These are phyloP conservation scores for Chirona hameri DNA, from an alignment of 2,888 invertebrate genomes.

Conservation along the genomic window DNA sequence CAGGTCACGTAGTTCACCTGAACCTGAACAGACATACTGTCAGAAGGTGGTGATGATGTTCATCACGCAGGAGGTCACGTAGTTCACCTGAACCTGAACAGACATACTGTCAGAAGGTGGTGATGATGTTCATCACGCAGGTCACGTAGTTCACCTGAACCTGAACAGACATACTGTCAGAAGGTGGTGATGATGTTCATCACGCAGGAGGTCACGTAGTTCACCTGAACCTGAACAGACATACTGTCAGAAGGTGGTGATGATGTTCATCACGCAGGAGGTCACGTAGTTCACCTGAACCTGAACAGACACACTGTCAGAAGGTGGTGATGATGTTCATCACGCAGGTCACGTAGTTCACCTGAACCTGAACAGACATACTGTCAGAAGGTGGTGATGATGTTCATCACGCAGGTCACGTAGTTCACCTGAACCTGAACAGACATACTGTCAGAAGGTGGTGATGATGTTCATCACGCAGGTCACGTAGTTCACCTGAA, in stretches of 20 bases:
- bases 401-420: conserved; percentile 83
- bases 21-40: not conserved
- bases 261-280: conserved; percentile 78
- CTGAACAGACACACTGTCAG: conserved; percentile 47
- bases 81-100: conserved; percentile 50
- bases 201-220: conserved; percentile 80
- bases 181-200: conserved; percentile 92
- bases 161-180: conserved; percentile 47
- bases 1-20: conserved; percentile 70
- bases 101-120: conserved; percentile 65
- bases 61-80: conserved; percentile 82
- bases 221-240: conserved; percentile 33
- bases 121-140: conserved; percentile 86
- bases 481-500: conserved; percentile 64
- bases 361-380: conserved; percentile 23
- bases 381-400: conserved; percentile 79
- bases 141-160: conserved; percentile 64
- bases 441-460: conserved; percentile 62
- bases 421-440: conserved; percentile 54
- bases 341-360: conserved; percentile 76
- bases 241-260: conserved; percentile 72
- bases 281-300: conserved; percentile 67
- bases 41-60: conserved; percentile 88
- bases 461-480: conserved; percentile 88
- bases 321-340: conserved; percentile 92